Base-by-base conservation (phyloP, 2,797 vertebrate species). In the Pipistrellus pygmaeus region DNA sequence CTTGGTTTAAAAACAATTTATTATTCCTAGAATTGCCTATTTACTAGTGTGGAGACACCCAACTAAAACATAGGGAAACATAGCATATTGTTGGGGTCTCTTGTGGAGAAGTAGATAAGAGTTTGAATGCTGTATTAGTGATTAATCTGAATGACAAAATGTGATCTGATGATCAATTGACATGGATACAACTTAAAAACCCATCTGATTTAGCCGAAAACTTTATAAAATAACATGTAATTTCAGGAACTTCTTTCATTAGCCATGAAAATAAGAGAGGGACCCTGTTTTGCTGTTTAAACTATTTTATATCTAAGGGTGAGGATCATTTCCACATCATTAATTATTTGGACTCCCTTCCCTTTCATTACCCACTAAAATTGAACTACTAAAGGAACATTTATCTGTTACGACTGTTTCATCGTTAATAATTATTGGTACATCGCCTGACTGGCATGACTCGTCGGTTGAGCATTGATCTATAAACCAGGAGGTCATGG, bases 231-330 rank as follows among this genome's bases (percentile, higher is more conserved):
- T 71, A 91, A 90, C 75, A 72, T 72, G 15, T 8, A 82, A 46
- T 91, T 89, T 92, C 46, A 89, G 68, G 55, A 82, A 89, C 21
- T 75, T 91, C 51, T 95, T 96, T 94, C 13, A 44, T 51, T 82
- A 46, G 64, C 18, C 25, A 76, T 92, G 64, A 69, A 30, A 94
- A 21, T 93, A 75, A 77, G 35, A 92, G 25, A 93, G 41, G 41
- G 66, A 32, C 48, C 38, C 60, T 6, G n/a, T 95, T 84, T 94
- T 95, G 32, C 51, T 82, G 38, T 71, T 90, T 86, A 93, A 77
- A 75, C n/a, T 90, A 62, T 91, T 91, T 89, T 93, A 53, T 85
- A 18, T 62, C n/a, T 85, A 76, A 85, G 15, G 53, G 14, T 76
- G 66, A 93, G 71, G 7, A 78, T 90, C 17, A 53, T 91, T 92